Conservation (phyloP, 1,140 invertebrate species). For the Paraescarpia echinospica region DNA sequence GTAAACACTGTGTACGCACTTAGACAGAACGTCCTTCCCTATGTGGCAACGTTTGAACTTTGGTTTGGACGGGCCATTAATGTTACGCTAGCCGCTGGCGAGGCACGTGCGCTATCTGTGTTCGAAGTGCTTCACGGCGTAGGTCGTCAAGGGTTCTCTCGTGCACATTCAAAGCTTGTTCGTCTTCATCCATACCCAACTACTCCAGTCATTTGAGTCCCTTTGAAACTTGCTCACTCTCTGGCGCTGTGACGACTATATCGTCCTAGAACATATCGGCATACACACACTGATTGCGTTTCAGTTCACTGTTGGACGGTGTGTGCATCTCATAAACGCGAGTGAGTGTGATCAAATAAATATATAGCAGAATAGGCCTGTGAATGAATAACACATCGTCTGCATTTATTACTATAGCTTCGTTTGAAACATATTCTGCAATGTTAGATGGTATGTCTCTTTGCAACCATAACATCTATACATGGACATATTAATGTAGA, state of each 20-base stretch:
- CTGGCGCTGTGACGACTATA: not conserved
- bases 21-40: not conserved
- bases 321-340: not conserved
- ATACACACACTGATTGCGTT: not conserved
- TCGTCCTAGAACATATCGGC: not conserved
- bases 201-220: not conserved
- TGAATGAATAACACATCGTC: not conserved
- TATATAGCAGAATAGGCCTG: not conserved
- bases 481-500: not conserved
- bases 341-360: not conserved
- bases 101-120: not conserved
- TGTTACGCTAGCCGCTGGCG: not conserved
- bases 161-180: not conserved
- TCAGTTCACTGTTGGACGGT: not conserved
- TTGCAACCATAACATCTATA: not conserved
- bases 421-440: not conserved
- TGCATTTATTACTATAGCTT: not conserved
- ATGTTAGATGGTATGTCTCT: not conserved
- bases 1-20: not conserved
- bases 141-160: not conserved
- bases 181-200: not conserved
- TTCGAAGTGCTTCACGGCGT: not conserved
- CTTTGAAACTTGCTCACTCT: not conserved
- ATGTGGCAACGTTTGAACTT: not conserved
- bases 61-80: not conserved